Evolutionary conservation across 2,888 invertebrate genomes (phyloP), one percentile per base, ranked within the genome.

Genomic region (Eurytoma californica): DNA sequence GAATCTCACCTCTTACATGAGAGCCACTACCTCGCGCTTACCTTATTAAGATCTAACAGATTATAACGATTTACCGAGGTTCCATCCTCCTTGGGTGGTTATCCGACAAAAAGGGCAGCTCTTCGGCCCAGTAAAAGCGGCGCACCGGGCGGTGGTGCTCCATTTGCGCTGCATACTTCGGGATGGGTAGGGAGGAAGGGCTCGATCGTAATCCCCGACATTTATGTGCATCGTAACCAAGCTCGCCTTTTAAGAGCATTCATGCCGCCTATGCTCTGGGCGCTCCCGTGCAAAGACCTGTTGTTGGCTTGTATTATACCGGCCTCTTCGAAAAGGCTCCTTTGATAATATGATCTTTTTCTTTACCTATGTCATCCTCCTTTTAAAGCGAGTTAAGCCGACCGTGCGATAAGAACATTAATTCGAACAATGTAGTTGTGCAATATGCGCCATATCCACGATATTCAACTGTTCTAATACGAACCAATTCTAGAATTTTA

Each of bases 41-140:
- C 51, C 80, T 83, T 80, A 82, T 83, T 83, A 83, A 82, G 80
- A 82, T 82, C 82, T 72, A 63, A 55, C 72, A 79, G 80, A 83
- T 83, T 82, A 80, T 73, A 77, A 83, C 79, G 77, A 82, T 83
- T 84, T 79, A 75, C 76, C 66, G 74, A 60, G 61, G 69, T 72
- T 55, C 81, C 58, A 61, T 80, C 65, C 68, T 51, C 16, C 28
- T 14, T 14, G 28, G 39, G 51, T 72, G 2, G 16, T 3, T 39
- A 39, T 39, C 18, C 53, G n/a, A 49, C 12, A 13, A 49, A 18
- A 20, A 20, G 65, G 49, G 24, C 13, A n/a, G 49, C 13, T 60
- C 47, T 60, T 51, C 24, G 57, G 49, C 51, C 14, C 7, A 14
- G 30, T 14, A 58, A 60, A 47, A 60, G 39, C 65, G 3, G 49